Conservation (phyloP, 2,888 invertebrate species). For the Malachius bipustulatus region DNA sequence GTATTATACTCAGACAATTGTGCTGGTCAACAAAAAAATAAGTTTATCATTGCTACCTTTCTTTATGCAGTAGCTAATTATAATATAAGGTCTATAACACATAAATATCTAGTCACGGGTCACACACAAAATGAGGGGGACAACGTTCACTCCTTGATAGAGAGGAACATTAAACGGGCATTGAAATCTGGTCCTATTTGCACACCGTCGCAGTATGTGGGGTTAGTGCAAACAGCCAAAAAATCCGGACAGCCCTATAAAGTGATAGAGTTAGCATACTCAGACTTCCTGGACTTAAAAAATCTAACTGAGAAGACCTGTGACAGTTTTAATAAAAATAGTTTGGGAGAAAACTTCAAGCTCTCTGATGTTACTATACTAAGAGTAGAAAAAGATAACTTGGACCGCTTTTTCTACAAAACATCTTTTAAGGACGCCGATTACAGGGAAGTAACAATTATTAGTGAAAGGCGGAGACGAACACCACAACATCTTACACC, state of each 20-base stretch:
- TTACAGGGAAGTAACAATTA: no score
- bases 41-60: slow-evolving; percentile 10
- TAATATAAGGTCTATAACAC: slow-evolving; percentile 9
- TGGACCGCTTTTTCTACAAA: no score
- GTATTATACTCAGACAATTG: slow-evolving; percentile 14
- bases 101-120: slow-evolving; percentile 12
- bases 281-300: no score
- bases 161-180: slow-evolving; percentile 7
- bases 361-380: no score
- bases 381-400: no score
- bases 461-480: no score
- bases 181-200: slow-evolving; percentile 10
- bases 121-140: slow-evolving; percentile 13
- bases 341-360: no score
- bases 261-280: no score
- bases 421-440: no score
- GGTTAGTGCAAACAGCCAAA: slow-evolving; percentile 8
- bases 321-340: no score
- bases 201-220: slow-evolving; percentile 8
- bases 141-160: slow-evolving; percentile 10
- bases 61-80: slow-evolving; percentile 7
- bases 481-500: no score
- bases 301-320: no score
- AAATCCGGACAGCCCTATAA: slow-evolving; percentile 7
- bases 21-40: slow-evolving; percentile 13